A percentile compares a stretch with the other conserved stretches of the same genome.
Conservation (phyloP, 2,888 invertebrate genomes). For the Chaitophorus viminalis region DNA sequence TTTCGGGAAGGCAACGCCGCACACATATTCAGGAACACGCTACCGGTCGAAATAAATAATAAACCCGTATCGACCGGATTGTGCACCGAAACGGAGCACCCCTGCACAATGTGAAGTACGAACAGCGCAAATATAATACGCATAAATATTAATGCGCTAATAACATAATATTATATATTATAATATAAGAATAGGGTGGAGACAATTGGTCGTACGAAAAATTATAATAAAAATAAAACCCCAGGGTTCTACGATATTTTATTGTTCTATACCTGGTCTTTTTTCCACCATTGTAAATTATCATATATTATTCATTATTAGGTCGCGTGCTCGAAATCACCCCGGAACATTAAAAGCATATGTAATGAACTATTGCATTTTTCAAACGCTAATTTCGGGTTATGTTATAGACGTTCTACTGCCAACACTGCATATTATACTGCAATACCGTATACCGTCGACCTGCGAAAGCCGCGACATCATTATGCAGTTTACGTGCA, state of each 20-base stretch:
- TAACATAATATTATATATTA: background rate
- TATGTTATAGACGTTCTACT: background rate
- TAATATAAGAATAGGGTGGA: background rate
- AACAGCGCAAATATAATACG: background rate
- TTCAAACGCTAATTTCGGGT: background rate
- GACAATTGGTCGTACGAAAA: background rate
- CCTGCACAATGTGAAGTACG: background rate
- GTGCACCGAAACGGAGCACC: background rate
- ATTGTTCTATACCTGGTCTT: background rate
- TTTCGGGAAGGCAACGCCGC: background rate
- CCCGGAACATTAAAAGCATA: conserved; percentile 1
- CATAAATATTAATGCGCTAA: conserved; percentile 21
- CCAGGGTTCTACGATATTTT: background rate
- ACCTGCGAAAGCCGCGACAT: background rate
- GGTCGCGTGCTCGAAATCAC: background rate
- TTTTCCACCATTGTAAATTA: background rate
- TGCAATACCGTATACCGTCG: background rate
- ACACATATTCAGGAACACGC: background rate
- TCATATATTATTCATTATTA: conserved; percentile 17
- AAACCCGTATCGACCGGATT: background rate
- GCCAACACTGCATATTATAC: background rate
- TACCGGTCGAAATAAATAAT: background rate
- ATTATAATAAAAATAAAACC: background rate
- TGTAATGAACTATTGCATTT: conserved; percentile 26
- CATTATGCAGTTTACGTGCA: background rate